Base-by-base conservation (phyloP, 2,113 vertebrate species). In the Psephotus haematonotus region DNA sequence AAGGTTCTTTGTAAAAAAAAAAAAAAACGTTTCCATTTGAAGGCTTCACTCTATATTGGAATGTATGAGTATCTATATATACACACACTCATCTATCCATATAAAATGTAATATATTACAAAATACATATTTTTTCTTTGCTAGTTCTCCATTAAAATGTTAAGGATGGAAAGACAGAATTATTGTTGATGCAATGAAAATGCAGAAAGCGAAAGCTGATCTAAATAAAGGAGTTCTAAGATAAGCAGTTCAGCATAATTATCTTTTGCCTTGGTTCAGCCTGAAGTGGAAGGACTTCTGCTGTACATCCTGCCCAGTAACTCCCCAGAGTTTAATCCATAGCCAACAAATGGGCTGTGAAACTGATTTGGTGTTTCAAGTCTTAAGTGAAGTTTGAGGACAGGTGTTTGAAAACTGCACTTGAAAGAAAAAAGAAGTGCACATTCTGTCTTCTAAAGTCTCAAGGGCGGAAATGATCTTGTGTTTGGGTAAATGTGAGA, bases 11-110 rank as follows among this genome's bases (percentile, higher is more conserved):
- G 31, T 65, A 59, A 87, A 70, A 91, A 93, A 76, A 59, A 76
- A 59, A 91, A 93, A 76, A 59, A 76, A 59, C 17, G 80, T 72
- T 91, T 92, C 62, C 53, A n/a, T 69, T 74, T 31, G 86, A 94
- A 93, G 91, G 91, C 88, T 96, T 94, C 77, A 63, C 77, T 93
- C 47, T 92, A 28, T 91, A 77, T 82, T 59, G 86, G 84, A 89
- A 82, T 82, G 81, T 95, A 92, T 81, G 60, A 77, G 11, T 46
- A 82, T 68, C 25, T 75, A 49, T 86, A 49, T 63, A 74, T 20
- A 71, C 7, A 46, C 13, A 69, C 43, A 35, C 7, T 84, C 69
- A 65, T 76, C 44, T 84, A 44, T 64, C 82, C 44, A 90, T 79
- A 76, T 44, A 35, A 81, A 96, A 79, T 82, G 28, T 76, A 82